A percentile compares a stretch with the other conserved stretches of the same genome.
Evolutionary conservation across 2,888 invertebrate species (phyloP).

Genomic region (Acanthosoma haemorrhoidale): DNA sequence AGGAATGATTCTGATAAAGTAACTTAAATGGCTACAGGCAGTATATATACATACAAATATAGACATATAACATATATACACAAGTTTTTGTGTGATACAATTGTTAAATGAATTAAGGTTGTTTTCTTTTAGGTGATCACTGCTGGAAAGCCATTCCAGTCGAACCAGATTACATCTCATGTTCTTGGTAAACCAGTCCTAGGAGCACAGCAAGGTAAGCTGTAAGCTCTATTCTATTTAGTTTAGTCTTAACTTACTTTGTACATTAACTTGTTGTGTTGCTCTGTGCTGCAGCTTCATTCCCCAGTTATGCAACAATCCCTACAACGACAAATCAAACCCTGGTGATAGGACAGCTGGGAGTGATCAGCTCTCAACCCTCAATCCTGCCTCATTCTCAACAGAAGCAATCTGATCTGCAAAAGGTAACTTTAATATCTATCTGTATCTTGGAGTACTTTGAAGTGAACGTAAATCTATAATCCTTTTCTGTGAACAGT

Average conservation of each 20-base stretch:
- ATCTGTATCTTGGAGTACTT: too few relatives aligned
- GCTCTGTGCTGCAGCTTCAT: conserved; percentile 50
- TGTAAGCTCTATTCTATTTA: not conserved
- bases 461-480: not conserved
- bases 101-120: too few relatives aligned
- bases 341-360: conserved; percentile 59
- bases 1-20: too few relatives aligned
- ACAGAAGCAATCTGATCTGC: conserved; percentile 53
- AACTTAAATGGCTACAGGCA: too few relatives aligned
- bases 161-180: conserved; percentile 69
- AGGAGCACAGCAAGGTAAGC: conserved; percentile 47
- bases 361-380: conserved; percentile 64
- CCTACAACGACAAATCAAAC: conserved; percentile 75
- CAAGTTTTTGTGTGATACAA: not conserved
- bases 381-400: conserved; percentile 55
- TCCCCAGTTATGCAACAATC: conserved; percentile 71
- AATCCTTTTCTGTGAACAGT: conserved; percentile 42
- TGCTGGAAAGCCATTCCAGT: conserved; percentile 75
- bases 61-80: too few relatives aligned
- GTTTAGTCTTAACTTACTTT: not conserved
- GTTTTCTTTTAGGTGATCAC: conserved; percentile 63
- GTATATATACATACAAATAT: not conserved
- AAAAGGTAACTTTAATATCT: conserved; percentile 52
- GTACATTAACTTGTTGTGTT: not conserved
- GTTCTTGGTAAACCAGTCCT: conserved; percentile 61